Percentiles rank a stretch among this genome's conserved stretches.
Evolutionary conservation across 2,888 invertebrate genomes (phyloP).

Genomic region (Syrphus vitripennis): DNA sequence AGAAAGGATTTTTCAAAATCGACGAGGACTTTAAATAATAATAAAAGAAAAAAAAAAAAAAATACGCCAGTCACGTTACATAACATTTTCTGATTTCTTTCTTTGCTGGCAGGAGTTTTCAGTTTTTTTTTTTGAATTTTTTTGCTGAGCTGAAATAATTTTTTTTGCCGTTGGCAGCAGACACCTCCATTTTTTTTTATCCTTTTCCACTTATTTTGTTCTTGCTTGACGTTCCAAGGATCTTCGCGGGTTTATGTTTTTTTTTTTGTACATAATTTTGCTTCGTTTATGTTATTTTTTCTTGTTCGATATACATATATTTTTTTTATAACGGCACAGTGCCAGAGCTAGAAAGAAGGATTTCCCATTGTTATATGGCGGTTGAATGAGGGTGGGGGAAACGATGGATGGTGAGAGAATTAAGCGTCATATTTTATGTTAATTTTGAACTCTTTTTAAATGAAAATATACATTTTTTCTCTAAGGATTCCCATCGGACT

Average conservation of each 20-base stretch:
- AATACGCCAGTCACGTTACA: constrained; percentile 52
- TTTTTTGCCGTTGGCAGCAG: constrained; percentile 63
- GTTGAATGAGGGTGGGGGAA: background rate
- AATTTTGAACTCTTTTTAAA: constrained; percentile 41
- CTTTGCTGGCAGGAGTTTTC: constrained; percentile 29
- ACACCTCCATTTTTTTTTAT: constrained; percentile 72
- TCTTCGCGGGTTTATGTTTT: constrained; percentile 50
- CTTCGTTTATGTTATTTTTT: constrained; percentile 47
- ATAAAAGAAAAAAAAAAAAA: constrained; percentile 21
- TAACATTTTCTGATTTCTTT: constrained; percentile 65
- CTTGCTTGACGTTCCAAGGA: constrained; percentile 64
- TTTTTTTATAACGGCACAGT: background rate
- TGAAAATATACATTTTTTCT: constrained; percentile 4
- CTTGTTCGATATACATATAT: background rate
- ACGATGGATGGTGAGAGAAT: background rate
- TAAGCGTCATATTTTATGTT: constrained; percentile 48
- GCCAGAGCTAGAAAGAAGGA: constrained; percentile 20
- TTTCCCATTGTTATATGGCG: constrained; percentile 19
- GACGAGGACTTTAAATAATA: constrained; percentile 6
- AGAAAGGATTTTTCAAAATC: constrained; percentile 54
- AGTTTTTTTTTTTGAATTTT: constrained; percentile 22
- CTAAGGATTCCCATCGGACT: background rate
- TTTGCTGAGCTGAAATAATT: constrained; percentile 51
- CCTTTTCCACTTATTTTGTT: constrained; percentile 29
- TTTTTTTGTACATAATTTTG: constrained; percentile 19